Base-by-base conservation (phyloP, 1,140 invertebrate genomes). In the Micrasema minimum region DNA sequence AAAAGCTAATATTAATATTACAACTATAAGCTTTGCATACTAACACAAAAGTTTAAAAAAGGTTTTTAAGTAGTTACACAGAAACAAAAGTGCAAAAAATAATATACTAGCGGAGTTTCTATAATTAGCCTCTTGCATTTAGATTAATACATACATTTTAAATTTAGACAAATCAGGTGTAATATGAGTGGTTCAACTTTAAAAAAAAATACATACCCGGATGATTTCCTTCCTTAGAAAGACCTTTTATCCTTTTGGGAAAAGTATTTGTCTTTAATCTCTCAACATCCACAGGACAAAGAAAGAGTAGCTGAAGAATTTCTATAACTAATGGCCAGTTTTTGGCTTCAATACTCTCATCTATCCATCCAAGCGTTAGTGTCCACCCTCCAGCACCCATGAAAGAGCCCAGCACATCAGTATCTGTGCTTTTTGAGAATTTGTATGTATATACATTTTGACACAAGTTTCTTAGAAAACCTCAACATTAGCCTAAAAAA, bases 361-460 rank as follows among this genome's bases (percentile, higher is more conserved):
- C 91, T 6, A 97, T 82, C 96, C 96, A 98, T 43, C 86, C 88
- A 75, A 95, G 92, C 26, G 95, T 88, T 48, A 96, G 87, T 72
- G 91, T 88, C 96, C 96, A 98, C 26, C 96, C 96, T 74, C 93
- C 95, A 66, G 90, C 90, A 51, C 88, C 87, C 90, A 98, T 94
- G 81, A 97, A 97, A 88, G 91, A 88, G 62, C 91, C 91, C 31
- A 97, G 85, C 66, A 96, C 85, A 73, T 94, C 91, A 1, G 89
- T 87, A 77, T 93, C 89, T n/a, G 96, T 96, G 46, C 90, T 91
- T 83, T 94, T n/a, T 94, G 50, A 98, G 84, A 77, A 98, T 96
- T 82, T 97, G 93, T 71, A 96, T 90, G 79, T 98, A 98, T 76
- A 97, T 93, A 85, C 95, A 97, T 85, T 96, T 96, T 76, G 95